phyloP scores from a whole-genome alignment of 2,797 vertebrate genomes.

The Leucoraja ocellata region DNA sequence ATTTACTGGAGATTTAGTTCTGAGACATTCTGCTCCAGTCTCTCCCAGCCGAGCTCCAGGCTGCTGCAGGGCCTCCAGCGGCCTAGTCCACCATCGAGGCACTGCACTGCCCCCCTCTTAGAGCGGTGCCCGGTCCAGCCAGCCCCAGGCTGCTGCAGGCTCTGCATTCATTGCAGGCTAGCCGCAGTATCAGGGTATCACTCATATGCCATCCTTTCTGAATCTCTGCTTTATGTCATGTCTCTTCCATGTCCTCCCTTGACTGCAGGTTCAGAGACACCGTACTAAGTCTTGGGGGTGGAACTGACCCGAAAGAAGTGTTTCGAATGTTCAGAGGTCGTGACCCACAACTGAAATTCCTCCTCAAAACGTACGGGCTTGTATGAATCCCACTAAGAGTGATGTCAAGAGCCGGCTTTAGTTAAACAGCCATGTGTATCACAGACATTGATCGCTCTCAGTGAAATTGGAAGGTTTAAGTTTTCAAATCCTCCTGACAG shows the following conservation, averaged over 20 bases:
- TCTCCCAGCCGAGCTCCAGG: no score
- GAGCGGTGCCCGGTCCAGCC: no score
- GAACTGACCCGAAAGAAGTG: not conserved
- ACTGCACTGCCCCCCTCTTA: no score
- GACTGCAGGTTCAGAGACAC: slow-evolving; percentile 37
- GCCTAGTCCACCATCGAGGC: no score
- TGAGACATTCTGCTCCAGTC: no score
- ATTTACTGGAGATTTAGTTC: no score
- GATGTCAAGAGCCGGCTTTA: not conserved
- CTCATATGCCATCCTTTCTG: not conserved
- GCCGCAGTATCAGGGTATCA: not conserved
- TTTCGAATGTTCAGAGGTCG: slow-evolving; percentile 12
- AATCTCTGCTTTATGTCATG: not conserved
- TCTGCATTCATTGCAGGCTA: not conserved
- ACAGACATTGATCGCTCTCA: not conserved
- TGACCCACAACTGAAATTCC: not conserved
- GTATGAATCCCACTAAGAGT: not conserved
- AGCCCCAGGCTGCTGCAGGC: no score
- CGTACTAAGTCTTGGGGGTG: not conserved
- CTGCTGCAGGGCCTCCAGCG: no score
- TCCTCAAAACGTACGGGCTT: not conserved
- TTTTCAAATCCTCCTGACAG: not conserved
- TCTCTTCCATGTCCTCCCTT: not conserved
- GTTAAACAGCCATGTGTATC: not conserved
- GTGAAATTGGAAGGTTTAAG: not conserved